These are phyloP conservation scores for Oligia fasciuncula DNA, from an alignment of 2,888 invertebrate species.

Conservation along the genomic window DNA sequence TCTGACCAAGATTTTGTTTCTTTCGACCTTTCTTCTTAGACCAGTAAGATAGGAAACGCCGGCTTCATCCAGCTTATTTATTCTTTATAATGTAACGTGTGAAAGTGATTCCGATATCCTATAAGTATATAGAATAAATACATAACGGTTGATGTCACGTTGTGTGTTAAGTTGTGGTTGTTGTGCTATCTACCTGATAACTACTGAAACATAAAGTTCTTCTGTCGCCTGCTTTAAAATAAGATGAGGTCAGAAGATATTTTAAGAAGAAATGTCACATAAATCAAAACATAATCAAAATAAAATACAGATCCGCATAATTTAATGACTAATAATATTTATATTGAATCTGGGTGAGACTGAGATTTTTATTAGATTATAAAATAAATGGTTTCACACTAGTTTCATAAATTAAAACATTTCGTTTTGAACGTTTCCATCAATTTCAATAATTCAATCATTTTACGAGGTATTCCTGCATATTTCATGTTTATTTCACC, in stretches of 20 bases:
- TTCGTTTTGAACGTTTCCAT: conserved; percentile 39
- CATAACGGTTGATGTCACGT: not conserved
- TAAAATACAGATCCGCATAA: conserved; percentile 18
- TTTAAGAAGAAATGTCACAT: not conserved
- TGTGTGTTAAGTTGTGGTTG: not conserved
- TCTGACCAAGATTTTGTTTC: too few species aligned
- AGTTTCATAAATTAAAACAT: conserved; percentile 47
- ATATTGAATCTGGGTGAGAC: conserved; percentile 16
- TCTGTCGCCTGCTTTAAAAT: not conserved
- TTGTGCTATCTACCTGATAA: not conserved
- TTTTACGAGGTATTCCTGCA: conserved; percentile 45
- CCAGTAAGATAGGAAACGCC: too few species aligned
- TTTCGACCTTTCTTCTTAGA: too few species aligned
- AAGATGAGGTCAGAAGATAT: not conserved
- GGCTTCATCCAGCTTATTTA: too few species aligned
- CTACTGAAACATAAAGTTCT: not conserved
- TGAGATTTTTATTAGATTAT: conserved; percentile 37
- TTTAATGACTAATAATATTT: conserved; percentile 22
- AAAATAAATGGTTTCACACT: conserved; percentile 49
- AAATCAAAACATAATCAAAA: conserved; percentile 29
- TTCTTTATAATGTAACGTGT: too few species aligned
- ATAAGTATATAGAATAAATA: too few species aligned
- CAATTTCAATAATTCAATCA: conserved; percentile 39
- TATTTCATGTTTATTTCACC: conserved; percentile 54
- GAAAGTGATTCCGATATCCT: too few species aligned